These are phyloP conservation scores for Melanotaenia duboulayi DNA, from an alignment of 2,113 vertebrate species.

Conservation along the genomic window DNA sequence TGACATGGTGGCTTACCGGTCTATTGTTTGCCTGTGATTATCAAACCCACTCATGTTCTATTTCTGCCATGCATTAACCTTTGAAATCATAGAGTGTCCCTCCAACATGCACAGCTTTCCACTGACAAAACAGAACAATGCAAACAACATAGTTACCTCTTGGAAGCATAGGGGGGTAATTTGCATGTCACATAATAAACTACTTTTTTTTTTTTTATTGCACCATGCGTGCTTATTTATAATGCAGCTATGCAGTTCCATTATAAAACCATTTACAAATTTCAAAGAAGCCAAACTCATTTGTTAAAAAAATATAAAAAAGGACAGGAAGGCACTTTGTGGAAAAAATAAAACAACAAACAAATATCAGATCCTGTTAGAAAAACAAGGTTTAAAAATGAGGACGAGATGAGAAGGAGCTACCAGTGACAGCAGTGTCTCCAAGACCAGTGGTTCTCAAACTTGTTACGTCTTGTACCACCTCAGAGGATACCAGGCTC, in stretches of 20 bases:
- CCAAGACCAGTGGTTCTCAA: no score
- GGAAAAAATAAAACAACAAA: background rate
- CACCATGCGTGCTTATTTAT: conserved; percentile 18
- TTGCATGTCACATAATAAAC: conserved; percentile 25
- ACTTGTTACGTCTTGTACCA: no score
- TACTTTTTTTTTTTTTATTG: conserved; percentile 13
- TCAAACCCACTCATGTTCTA: conserved; percentile 72
- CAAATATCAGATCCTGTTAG: background rate
- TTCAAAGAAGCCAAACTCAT: background rate
- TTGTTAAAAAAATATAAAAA: background rate
- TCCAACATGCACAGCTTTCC: conserved; percentile 30
- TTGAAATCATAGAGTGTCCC: conserved; percentile 64
- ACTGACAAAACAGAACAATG: conserved; percentile 33
- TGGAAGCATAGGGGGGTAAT: conserved; percentile 43
- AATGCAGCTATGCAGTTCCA: background rate
- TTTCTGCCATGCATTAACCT: conserved; percentile 70
- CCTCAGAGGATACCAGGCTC: no score
- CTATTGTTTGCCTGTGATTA: conserved; percentile 68
- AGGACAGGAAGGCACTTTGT: background rate
- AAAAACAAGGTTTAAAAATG: background rate
- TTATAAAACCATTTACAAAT: background rate
- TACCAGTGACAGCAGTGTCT: no score
- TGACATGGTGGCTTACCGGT: conserved; percentile 43
- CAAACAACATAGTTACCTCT: conserved; percentile 40
- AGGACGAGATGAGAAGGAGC: background rate